Evolutionary conservation across 2,888 invertebrate species (phyloP).

Genomic region (Eustalomyia histrio): DNA sequence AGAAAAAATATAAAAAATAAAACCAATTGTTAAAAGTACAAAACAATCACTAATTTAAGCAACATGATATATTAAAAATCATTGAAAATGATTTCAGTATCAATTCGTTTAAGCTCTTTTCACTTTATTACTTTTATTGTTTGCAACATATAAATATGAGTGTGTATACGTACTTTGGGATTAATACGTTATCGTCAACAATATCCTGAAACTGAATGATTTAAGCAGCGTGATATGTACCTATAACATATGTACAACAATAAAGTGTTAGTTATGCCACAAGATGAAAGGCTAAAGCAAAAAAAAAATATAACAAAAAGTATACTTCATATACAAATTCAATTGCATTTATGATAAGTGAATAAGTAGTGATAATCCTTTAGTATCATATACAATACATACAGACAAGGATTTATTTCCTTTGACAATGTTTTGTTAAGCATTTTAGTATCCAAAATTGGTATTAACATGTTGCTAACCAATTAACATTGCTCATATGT

Average conservation of each 20-base stretch:
- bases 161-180: slow-evolving; percentile 45
- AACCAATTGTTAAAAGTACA: slow-evolving; percentile 8
- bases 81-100: not conserved
- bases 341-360: slow-evolving; percentile 5
- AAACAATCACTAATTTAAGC: not conserved
- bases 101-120: not conserved
- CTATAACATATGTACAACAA: not conserved
- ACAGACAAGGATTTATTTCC: slow-evolving; percentile 6
- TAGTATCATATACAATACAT: slow-evolving; percentile 16
- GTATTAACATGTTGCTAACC: slow-evolving; percentile 64
- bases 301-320: slow-evolving; percentile 16
- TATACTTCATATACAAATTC: not conserved
- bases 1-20: slow-evolving; percentile 11
- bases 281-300: slow-evolving; percentile 11
- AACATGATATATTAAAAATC: not conserved
- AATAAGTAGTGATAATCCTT: slow-evolving; percentile 10
- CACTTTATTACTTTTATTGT: slow-evolving; percentile 1
- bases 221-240: not conserved
- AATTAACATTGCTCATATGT: slow-evolving; percentile 53
- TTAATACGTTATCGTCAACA: slow-evolving; percentile 15
- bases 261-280: slow-evolving; percentile 21
- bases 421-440: slow-evolving; percentile 25
- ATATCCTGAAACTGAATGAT: slow-evolving; percentile 31
- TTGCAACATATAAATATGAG: slow-evolving; percentile 3
- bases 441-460: slow-evolving; percentile 47